Conservation (phyloP, 2,113 vertebrate species). For the Microcebus ravelobensis region DNA sequence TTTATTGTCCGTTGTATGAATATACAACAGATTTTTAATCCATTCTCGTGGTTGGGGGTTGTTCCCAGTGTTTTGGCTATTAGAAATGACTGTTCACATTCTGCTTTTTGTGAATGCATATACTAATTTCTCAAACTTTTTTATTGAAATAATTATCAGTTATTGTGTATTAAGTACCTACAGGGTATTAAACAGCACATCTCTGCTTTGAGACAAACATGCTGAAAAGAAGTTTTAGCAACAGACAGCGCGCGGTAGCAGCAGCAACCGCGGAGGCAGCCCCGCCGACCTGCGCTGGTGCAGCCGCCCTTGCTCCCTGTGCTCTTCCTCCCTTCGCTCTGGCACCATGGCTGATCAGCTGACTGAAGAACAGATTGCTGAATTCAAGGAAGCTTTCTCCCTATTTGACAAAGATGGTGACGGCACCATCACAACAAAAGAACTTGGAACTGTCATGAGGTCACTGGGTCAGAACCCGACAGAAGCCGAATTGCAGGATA, state of each 20-base stretch:
- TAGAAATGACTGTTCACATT: constrained; percentile 1
- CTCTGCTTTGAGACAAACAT: constrained; percentile 31
- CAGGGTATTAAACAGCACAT: background rate
- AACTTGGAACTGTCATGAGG: too few species aligned
- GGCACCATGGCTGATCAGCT: too few species aligned
- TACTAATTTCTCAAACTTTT: constrained; percentile 17
- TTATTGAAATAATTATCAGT: background rate
- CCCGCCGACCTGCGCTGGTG: too few species aligned
- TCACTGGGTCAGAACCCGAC: too few species aligned
- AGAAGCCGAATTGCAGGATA: too few species aligned
- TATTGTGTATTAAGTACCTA: background rate
- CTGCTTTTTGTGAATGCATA: background rate
- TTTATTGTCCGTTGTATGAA: background rate
- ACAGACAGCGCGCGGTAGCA: background rate
- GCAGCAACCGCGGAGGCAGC: too few species aligned
- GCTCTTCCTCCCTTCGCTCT: too few species aligned
- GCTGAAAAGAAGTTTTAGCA: constrained; percentile 38
- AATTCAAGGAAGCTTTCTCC: too few species aligned
- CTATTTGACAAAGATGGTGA: too few species aligned
- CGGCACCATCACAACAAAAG: too few species aligned
- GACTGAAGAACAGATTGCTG: too few species aligned
- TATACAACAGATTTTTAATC: background rate
- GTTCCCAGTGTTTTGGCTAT: background rate
- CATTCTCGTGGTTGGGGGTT: background rate
- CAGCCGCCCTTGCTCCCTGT: too few species aligned